Evolutionary conservation across 2,113 vertebrate species (phyloP).

Genomic region (Pseudois nayaur): DNA sequence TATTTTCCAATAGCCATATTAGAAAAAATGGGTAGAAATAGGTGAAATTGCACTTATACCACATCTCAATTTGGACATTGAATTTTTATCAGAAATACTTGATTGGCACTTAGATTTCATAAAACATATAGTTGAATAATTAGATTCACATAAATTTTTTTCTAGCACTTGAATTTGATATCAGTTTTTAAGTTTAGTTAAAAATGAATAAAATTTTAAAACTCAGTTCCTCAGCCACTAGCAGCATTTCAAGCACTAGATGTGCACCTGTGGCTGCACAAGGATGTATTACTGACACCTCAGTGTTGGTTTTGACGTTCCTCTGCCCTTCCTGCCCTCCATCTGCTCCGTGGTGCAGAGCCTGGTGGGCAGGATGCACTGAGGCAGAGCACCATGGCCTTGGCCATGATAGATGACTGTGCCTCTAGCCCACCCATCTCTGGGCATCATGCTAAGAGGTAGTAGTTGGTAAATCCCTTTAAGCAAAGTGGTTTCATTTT

Average conservation of each 20-base stretch:
- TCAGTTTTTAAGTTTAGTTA: neutral
- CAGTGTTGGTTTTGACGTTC: neutral
- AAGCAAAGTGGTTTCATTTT: neutral
- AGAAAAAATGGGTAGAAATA: neutral
- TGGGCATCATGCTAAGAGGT: neutral
- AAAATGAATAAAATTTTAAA: neutral
- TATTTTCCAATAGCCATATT: neutral
- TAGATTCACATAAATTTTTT: neutral
- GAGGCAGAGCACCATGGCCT: neutral
- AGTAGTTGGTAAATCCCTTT: neutral
- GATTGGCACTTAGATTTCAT: neutral
- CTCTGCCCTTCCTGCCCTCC: neutral
- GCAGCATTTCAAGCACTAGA: neutral
- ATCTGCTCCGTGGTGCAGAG: neutral
- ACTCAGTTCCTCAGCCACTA: neutral
- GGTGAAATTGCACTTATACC: neutral
- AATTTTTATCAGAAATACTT: neutral
- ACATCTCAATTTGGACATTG: neutral
- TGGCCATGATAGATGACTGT: neutral
- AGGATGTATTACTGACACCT: fast-evolving
- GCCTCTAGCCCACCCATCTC: neutral
- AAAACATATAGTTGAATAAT: neutral
- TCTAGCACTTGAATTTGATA: neutral
- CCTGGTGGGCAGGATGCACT: neutral
- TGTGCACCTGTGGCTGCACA: too few relatives aligned